phyloP scores from a whole-genome alignment of 2,797 vertebrate species.

The Menidia menidia region DNA sequence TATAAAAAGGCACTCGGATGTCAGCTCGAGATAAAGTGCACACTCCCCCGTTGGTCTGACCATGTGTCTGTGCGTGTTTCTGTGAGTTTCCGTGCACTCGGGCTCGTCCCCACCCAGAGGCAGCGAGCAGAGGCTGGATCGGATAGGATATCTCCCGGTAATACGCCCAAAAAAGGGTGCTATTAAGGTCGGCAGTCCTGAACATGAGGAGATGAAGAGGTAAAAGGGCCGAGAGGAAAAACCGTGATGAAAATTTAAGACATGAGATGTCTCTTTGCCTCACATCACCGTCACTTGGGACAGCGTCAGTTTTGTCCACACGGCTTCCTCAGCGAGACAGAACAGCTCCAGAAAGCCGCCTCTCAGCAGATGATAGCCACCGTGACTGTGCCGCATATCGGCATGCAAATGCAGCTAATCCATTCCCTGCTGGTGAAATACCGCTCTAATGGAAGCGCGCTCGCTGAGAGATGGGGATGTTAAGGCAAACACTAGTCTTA shows the following conservation, averaged over 20 bases:
- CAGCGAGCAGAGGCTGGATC: constrained; percentile 45
- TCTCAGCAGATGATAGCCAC: constrained; percentile 41
- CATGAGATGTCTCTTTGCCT: constrained; percentile 56
- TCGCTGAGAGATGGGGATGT: background rate
- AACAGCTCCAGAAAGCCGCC: constrained; percentile 20
- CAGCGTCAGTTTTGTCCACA: constrained; percentile 23
- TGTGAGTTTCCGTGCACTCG: constrained; percentile 6
- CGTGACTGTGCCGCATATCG: constrained; percentile 33
- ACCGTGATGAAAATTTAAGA: constrained; percentile 37
- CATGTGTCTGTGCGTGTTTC: background rate
- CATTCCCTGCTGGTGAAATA: constrained; percentile 9
- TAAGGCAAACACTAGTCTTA: background rate
- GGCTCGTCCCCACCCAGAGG: constrained; percentile 30
- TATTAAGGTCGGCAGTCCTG: constrained; percentile 62
- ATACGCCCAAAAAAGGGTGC: constrained; percentile 41
- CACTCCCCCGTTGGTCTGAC: constrained; percentile 3
- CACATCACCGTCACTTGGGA: constrained; percentile 43
- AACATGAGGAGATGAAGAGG: constrained; percentile 37
- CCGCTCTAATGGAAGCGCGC: background rate
- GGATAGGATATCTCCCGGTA: constrained; percentile 57
- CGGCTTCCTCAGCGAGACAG: constrained; percentile 14
- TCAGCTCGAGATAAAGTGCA: constrained; percentile 22
- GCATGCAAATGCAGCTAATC: constrained; percentile 52
- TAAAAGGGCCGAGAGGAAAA: constrained; percentile 34
- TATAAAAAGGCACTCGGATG: constrained; percentile 21